Conservation (phyloP, 2,888 invertebrate genomes). For the Ophion ventricosus region DNA sequence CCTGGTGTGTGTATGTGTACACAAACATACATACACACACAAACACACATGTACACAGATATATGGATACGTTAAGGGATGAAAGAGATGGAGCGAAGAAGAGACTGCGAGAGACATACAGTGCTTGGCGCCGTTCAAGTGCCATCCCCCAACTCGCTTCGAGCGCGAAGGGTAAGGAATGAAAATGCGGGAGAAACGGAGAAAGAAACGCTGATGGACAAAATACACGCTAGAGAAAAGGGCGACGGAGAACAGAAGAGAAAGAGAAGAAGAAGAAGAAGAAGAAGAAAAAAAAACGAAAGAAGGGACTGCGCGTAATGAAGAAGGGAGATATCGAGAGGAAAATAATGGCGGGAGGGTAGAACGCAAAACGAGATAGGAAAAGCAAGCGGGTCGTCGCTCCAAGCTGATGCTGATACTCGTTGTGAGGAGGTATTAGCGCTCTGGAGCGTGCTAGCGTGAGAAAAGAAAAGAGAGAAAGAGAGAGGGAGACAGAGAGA, state of each 20-base stretch:
- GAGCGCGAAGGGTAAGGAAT: slow-evolving; percentile 9
- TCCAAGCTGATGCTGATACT: slow-evolving; percentile 45
- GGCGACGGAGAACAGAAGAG: slow-evolving; percentile 13
- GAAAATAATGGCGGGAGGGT: slow-evolving; percentile 36
- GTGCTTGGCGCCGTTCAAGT: slow-evolving; percentile 37
- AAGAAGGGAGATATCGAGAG: slow-evolving; percentile 46
- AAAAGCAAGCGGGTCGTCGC: slow-evolving; percentile 21
- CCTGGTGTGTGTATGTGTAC: slow-evolving; percentile 16
- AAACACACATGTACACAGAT: not conserved
- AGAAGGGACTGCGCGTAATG: slow-evolving; percentile 55
- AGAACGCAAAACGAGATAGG: slow-evolving; percentile 36
- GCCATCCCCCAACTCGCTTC: slow-evolving; percentile 22
- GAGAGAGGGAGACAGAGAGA: slow-evolving; percentile 3
- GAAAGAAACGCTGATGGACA: slow-evolving; percentile 39
- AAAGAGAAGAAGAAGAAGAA: slow-evolving; percentile 28
- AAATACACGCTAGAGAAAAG: slow-evolving; percentile 20
- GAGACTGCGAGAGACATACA: slow-evolving; percentile 49
- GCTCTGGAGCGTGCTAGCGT: not conserved
- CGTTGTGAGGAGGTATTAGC: slow-evolving; percentile 23
- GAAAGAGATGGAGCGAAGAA: slow-evolving; percentile 34
- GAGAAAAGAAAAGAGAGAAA: not conserved
- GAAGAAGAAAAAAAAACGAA: slow-evolving; percentile 13
- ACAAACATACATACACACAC: slow-evolving; percentile 5
- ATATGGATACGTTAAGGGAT: slow-evolving; percentile 4
- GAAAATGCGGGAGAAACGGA: slow-evolving; percentile 15